Percentiles rank a stretch among this genome's conserved stretches.
phyloP scores from a whole-genome alignment of 2,797 vertebrate genomes.

The Zalophus californianus region DNA sequence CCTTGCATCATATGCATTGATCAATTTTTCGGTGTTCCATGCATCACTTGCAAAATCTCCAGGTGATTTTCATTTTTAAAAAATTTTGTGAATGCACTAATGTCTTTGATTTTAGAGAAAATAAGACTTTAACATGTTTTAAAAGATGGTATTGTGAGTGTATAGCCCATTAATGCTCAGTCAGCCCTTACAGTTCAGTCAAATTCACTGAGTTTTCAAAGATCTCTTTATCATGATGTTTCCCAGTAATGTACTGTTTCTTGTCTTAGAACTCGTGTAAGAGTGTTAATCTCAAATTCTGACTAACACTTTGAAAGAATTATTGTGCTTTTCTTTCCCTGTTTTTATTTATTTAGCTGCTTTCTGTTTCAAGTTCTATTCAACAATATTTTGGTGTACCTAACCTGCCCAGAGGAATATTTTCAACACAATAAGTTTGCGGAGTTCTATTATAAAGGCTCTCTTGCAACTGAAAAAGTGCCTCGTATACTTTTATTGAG shows the following conservation, averaged over 20 bases:
- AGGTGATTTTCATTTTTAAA: slow-evolving; percentile 88
- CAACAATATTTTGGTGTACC: background rate
- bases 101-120: slow-evolving; percentile 49
- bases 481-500: background rate
- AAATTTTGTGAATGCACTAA: slow-evolving; percentile 44
- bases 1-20: slow-evolving; percentile 98
- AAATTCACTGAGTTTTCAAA: background rate
- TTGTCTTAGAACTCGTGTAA: slow-evolving; percentile 26
- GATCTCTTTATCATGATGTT: slow-evolving; percentile 38
- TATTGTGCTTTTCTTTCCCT: background rate
- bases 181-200: background rate
- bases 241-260: background rate
- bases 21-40: slow-evolving; percentile 99
- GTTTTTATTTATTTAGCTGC: background rate
- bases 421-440: background rate
- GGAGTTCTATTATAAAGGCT: background rate
- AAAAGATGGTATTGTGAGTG: background rate
- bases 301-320: slow-evolving; percentile 1
- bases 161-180: slow-evolving; percentile 6
- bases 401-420: background rate
- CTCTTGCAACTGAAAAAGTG: background rate
- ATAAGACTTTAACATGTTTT: background rate
- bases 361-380: slow-evolving; percentile 27
- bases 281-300: slow-evolving; percentile 22
- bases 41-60: slow-evolving; percentile 99